Evolutionary conservation across 2,888 invertebrate species (phyloP), one percentile per base, ranked within the genome.

Genomic region (Aphrophora alni): DNA sequence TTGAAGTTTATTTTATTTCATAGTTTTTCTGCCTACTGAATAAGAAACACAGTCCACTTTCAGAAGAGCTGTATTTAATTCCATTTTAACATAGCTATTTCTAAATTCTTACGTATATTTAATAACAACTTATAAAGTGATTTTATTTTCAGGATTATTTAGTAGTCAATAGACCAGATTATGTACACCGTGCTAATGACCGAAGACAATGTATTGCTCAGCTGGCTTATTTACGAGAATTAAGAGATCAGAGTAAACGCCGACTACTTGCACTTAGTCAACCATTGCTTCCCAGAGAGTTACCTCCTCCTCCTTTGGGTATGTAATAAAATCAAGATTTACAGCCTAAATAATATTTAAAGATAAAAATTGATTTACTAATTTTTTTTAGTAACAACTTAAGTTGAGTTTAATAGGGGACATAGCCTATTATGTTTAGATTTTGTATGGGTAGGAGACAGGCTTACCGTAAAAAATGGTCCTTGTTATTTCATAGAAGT

Each of bases 111-210:
- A 8, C 33, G 3, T 33, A 33, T 33, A 5, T 33, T 5, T 33
- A n/a, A 5, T 33, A 33, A 33, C 8, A 33, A 33, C 33, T 33
- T 33, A 33, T 8, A 33, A 8, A 5, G 33, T 33, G 8, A 8
- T 33, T 33, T 33, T 68, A 71, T 7, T 90, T 93, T 28, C 89
- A 94, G 90, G 94, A 95, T 81, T 93, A 93, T 86, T 90, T 96
- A 85, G 90, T 91, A 84, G 90, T 88, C 83, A 93, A 94, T 84
- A 91, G 93, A 38, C 95, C 95, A 0, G 91, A 92, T 82, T 95
- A 95, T 87, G 89, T 94, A 38, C 88, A 89, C 72, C 89, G 90
- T 74, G 91, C 92, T 0, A 91, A 92, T 84, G 88, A 88, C 77
- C 88, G 92, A 81, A 87, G 90, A 79, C 88, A 89, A 73, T 89